Percentiles rank a stretch among this genome's conserved stretches.
phyloP scores from a whole-genome alignment of 1,140 invertebrate species.

The Scylla paramamosain region DNA sequence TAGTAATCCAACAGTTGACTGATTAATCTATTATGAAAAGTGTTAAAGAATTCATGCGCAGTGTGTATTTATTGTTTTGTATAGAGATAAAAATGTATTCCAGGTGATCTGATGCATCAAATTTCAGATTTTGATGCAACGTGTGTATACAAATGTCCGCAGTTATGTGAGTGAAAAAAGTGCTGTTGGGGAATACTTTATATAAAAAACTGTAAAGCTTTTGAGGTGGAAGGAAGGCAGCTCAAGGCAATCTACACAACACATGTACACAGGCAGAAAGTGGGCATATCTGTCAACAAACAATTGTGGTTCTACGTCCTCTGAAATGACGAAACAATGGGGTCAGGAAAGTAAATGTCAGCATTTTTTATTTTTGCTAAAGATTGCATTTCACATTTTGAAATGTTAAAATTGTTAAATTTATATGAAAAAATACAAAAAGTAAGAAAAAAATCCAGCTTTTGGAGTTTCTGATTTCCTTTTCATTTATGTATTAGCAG shows the following conservation, averaged over 20 bases:
- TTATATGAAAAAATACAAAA: neutral
- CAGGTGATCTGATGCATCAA: neutral
- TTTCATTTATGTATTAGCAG: too few relatives aligned
- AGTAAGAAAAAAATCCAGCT: neutral
- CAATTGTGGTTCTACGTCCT: neutral
- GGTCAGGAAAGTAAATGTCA: constrained; percentile 11
- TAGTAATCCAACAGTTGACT: neutral
- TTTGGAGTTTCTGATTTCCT: too few relatives aligned
- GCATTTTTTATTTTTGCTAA: constrained; percentile 23
- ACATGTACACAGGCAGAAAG: neutral
- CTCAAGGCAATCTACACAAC: neutral
- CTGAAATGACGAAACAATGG: neutral
- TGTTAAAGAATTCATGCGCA: neutral
- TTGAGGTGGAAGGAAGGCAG: neutral
- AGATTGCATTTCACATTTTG: constrained; percentile 24
- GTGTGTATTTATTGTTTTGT: neutral
- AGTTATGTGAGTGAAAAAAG: neutral
- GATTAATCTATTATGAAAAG: neutral
- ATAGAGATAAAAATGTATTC: neutral
- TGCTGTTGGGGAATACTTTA: neutral
- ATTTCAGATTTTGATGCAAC: neutral
- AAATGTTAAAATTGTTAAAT: constrained; percentile 25
- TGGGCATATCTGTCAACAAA: neutral
- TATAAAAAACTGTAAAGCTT: neutral
- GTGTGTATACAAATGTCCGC: neutral